Conservation (phyloP, 92 coral and sea anemone genomes). For the Palythoa heliodiscus region DNA sequence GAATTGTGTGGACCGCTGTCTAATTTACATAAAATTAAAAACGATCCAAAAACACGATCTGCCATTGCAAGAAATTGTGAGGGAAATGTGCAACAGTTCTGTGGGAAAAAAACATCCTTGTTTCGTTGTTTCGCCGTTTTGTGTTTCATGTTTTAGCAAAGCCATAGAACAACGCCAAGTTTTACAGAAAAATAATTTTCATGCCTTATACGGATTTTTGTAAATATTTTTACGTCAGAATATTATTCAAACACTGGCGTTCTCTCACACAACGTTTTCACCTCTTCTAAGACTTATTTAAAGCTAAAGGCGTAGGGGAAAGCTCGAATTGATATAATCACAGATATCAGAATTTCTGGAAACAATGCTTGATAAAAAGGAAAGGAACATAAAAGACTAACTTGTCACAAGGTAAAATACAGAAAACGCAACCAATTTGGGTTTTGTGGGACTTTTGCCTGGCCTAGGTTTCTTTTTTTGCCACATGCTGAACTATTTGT, state of each 20-base stretch:
- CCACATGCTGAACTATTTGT: constrained; percentile 8
- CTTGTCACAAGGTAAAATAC: constrained; percentile 23
- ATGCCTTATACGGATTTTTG: constrained; percentile 38
- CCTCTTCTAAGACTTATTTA: background rate
- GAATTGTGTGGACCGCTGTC: too few relatives aligned
- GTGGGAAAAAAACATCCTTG: too few relatives aligned
- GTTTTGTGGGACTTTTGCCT: constrained; percentile 18
- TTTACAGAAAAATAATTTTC: background rate
- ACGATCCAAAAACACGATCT: too few relatives aligned
- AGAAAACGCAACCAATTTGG: constrained; percentile 29
- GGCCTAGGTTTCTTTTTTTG: constrained; percentile 25
- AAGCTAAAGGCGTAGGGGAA: constrained; percentile 24
- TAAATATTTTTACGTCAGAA: constrained; percentile 31
- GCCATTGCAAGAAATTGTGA: too few relatives aligned
- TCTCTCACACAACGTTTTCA: background rate
- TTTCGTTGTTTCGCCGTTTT: too few relatives aligned
- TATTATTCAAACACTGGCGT: constrained; percentile 15
- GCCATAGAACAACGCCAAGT: too few relatives aligned
- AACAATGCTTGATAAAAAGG: background rate
- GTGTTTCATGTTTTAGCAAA: too few relatives aligned
- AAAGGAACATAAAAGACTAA: constrained; percentile 34
- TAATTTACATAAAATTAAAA: too few relatives aligned
- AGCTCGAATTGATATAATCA: constrained; percentile 36
- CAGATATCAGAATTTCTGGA: constrained; percentile 30
- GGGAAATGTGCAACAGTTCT: too few relatives aligned